Evolutionary conservation across 2,113 vertebrate genomes (phyloP).

Genomic region (Mellivora capensis): DNA sequence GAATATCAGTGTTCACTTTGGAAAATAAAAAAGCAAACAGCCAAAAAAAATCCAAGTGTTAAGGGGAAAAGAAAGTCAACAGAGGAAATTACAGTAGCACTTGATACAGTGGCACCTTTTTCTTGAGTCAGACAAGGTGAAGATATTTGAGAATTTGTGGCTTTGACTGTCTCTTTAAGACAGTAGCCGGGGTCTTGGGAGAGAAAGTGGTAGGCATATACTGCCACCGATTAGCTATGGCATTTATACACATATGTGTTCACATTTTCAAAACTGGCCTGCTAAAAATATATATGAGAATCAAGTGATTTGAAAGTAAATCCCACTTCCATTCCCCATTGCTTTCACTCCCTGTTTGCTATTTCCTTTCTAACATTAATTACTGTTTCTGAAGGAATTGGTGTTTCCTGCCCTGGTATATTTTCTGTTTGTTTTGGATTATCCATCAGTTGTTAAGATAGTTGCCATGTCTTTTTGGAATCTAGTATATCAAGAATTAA

Average conservation of each 20-base stretch:
- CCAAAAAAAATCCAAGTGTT: constrained; percentile 64
- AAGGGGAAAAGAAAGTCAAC: constrained; percentile 59
- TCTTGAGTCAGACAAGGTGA: background rate
- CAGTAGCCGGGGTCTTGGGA: background rate
- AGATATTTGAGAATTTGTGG: constrained; percentile 34
- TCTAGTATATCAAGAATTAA: constrained; percentile 31
- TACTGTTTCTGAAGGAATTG: constrained; percentile 71
- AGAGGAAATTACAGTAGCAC: constrained; percentile 65
- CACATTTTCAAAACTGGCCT: constrained; percentile 44
- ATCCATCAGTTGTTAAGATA: constrained; percentile 45
- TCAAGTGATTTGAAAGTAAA: constrained; percentile 50
- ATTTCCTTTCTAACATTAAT: constrained; percentile 73
- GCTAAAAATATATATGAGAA: constrained; percentile 19
- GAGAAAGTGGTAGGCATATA: background rate
- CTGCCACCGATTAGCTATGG: background rate
- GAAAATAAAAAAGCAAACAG: constrained; percentile 61
- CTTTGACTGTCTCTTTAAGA: constrained; percentile 34
- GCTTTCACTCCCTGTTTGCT: constrained; percentile 63
- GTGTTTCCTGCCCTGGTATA: constrained; percentile 68
- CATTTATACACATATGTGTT: background rate
- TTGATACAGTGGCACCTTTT: constrained; percentile 58
- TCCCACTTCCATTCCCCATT: constrained; percentile 66
- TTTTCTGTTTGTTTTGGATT: constrained; percentile 69
- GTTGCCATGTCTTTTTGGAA: constrained; percentile 37
- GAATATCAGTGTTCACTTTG: constrained; percentile 69